phyloP scores from a whole-genome alignment of 2,113 vertebrate species.

The Hippopotamus amphibius region DNA sequence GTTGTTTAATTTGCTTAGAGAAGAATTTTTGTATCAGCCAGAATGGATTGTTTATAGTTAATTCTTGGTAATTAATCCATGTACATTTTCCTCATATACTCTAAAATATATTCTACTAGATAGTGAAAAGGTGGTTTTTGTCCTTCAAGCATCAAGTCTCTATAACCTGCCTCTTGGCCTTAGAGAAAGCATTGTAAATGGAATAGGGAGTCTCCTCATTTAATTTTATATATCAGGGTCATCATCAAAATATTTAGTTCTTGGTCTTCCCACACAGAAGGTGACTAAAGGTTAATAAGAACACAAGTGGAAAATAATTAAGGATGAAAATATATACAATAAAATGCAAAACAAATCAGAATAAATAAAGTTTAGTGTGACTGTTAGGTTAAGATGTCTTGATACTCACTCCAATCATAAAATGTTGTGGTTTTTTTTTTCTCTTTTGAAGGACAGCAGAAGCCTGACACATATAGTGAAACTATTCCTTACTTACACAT shows the following conservation, averaged over 20 bases:
- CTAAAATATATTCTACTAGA: conserved; percentile 43
- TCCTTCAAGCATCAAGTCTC: conserved; percentile 69
- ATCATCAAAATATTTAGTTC: conserved; percentile 79
- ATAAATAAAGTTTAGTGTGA: conserved; percentile 80
- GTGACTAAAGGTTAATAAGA: conserved; percentile 80
- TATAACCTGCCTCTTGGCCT: conserved; percentile 28
- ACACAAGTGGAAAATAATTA: conserved; percentile 73
- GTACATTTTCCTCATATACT: conserved; percentile 11
- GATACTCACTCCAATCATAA: conserved; percentile 42
- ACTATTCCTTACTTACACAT: neutral
- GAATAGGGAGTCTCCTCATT: conserved; percentile 70
- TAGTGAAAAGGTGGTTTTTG: neutral
- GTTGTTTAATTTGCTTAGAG: neutral
- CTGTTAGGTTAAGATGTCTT: conserved; percentile 62
- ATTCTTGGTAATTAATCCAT: neutral
- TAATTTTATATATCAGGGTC: conserved; percentile 74
- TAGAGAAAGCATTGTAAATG: conserved; percentile 32
- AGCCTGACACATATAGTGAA: neutral
- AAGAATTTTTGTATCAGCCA: neutral
- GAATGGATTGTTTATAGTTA: conserved; percentile 33
- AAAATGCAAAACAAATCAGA: conserved; percentile 77
- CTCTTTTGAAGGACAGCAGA: conserved; percentile 54
- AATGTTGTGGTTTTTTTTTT: neutral
- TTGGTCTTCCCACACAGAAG: conserved; percentile 64
- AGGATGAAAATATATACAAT: conserved; percentile 74